These are phyloP conservation scores for Xestia sexstrigata DNA, from an alignment of 2,888 invertebrate species.

Conservation along the genomic window DNA sequence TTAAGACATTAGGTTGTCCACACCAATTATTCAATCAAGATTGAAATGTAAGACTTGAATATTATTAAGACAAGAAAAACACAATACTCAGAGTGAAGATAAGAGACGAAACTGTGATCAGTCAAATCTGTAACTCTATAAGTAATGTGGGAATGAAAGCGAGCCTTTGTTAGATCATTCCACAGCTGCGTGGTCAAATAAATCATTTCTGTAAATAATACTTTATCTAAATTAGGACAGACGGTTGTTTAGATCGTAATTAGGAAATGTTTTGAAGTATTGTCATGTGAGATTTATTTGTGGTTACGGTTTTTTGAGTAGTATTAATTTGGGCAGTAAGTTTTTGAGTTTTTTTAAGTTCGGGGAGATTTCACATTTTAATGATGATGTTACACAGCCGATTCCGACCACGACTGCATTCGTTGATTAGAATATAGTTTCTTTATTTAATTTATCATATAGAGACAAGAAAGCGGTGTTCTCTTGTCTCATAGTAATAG, in stretches of 20 bases:
- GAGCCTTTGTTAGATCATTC: slow-evolving; percentile 73
- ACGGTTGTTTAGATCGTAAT: slow-evolving; percentile 76
- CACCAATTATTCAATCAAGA: slow-evolving; percentile 58
- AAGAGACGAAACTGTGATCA: slow-evolving; percentile 77
- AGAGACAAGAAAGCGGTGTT: too few species aligned
- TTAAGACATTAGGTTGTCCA: slow-evolving; percentile 44
- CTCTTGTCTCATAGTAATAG: neutral
- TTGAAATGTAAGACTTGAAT: slow-evolving; percentile 39
- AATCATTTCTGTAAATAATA: slow-evolving; percentile 82
- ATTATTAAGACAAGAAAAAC: slow-evolving; percentile 48
- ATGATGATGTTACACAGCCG: neutral
- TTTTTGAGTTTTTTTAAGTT: neutral
- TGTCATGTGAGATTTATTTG: slow-evolving; percentile 16
- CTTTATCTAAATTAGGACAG: slow-evolving; percentile 80
- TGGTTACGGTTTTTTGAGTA: neutral
- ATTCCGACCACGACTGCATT: neutral
- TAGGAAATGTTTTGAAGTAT: slow-evolving; percentile 55
- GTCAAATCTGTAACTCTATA: slow-evolving; percentile 78
- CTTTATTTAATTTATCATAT: too few species aligned
- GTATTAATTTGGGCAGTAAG: neutral
- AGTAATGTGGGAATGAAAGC: slow-evolving; percentile 85
- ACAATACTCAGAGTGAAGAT: slow-evolving; percentile 62
- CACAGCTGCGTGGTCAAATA: slow-evolving; percentile 82
- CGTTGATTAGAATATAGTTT: neutral
- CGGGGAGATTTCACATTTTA: neutral